These are phyloP conservation scores for Pristis pectinata DNA, from an alignment of 2,797 vertebrate species.

Conservation along the genomic window DNA sequence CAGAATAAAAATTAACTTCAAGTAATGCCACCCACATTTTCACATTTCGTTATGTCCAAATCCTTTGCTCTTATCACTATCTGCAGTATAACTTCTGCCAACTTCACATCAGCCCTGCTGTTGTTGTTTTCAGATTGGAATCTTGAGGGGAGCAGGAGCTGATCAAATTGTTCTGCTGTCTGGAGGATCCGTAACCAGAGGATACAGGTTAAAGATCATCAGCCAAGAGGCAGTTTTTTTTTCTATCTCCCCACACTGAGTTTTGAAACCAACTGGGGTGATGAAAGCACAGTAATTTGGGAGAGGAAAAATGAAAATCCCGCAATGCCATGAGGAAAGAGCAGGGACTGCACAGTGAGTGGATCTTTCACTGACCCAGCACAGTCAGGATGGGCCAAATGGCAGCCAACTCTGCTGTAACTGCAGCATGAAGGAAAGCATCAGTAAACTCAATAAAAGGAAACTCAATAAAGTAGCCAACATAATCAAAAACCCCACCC, in stretches of 20 bases:
- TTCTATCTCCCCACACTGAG: no score
- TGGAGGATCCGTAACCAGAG: not conserved
- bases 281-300: not conserved
- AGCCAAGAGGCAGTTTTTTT: not conserved
- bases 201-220: not conserved
- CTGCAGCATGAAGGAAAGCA: not conserved
- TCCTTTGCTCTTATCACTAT: not conserved
- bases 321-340: not conserved
- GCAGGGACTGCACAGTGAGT: not conserved
- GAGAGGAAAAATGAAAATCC: not conserved
- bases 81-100: not conserved
- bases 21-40: not conserved
- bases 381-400: not conserved
- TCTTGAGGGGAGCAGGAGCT: not conserved
- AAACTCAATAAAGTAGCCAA: no score
- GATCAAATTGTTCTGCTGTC: not conserved
- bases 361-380: not conserved
- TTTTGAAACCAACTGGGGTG: not conserved
- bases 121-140: not conserved
- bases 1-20: not conserved
- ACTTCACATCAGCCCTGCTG: not conserved
- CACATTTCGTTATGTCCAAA: no score
- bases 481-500: no score
- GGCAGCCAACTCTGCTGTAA: not conserved
- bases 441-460: not conserved